Evolutionary conservation across 2,888 invertebrate genomes (phyloP).

Genomic region (Diogma glabrata): DNA sequence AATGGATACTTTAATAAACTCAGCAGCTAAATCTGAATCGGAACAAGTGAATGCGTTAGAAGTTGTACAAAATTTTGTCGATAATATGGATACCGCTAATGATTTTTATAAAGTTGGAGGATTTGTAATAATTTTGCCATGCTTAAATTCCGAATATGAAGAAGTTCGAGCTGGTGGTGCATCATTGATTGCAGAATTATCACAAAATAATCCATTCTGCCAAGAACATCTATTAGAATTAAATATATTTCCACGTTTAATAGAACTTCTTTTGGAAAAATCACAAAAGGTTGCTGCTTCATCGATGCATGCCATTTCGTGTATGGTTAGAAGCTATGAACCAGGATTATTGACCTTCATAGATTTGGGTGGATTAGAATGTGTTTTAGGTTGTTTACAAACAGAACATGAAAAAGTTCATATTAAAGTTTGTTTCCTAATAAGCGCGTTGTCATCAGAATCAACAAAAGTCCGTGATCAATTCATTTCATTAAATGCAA

Average conservation of each 20-base stretch:
- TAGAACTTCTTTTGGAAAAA: conserved; percentile 45
- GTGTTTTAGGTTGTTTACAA: conserved; percentile 47
- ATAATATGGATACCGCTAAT: conserved; percentile 68
- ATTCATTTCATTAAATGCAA: conserved; percentile 1
- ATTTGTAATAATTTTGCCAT: conserved; percentile 55
- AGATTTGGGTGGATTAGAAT: conserved; percentile 51
- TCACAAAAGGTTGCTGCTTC: conserved; percentile 48
- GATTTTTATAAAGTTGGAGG: conserved; percentile 81
- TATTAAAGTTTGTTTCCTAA: conserved; percentile 62
- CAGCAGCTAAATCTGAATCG: conserved; percentile 36
- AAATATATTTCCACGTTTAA: conserved; percentile 50
- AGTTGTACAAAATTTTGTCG: conserved; percentile 53
- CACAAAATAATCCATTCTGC: conserved; percentile 78
- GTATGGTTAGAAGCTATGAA: conserved; percentile 54
- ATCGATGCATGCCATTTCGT: conserved; percentile 67
- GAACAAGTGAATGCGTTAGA: conserved; percentile 54
- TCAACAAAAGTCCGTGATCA: conserved; percentile 13
- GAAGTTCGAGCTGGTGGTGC: conserved; percentile 52
- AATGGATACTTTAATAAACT: conserved; percentile 45
- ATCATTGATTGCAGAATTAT: conserved; percentile 60
- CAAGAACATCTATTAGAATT: conserved; percentile 58
- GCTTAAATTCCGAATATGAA: conserved; percentile 49
- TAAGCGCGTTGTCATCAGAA: conserved; percentile 46
- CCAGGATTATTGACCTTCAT: conserved; percentile 49
- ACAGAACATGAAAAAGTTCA: conserved; percentile 45